Conservation (phyloP, 2,888 invertebrate species). For the Drosophila limbata region DNA sequence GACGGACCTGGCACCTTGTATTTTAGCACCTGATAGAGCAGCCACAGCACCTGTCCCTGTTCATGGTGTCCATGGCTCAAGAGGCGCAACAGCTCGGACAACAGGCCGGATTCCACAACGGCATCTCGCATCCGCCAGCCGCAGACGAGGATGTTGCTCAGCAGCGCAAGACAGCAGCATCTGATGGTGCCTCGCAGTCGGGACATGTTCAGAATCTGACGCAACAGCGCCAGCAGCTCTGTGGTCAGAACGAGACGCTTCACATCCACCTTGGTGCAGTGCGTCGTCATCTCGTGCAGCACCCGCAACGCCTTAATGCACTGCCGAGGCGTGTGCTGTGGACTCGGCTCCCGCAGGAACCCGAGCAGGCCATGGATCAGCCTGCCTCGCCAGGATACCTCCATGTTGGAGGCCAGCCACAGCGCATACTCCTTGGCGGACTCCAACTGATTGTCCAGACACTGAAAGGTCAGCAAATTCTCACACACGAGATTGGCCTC, state of each 20-base stretch:
- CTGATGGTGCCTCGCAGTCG: slow-evolving; percentile 18
- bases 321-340: slow-evolving; percentile 36
- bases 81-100: slow-evolving; percentile 32
- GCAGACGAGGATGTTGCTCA: slow-evolving; percentile 52
- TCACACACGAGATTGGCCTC: slow-evolving; percentile 14
- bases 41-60: slow-evolving; percentile 45
- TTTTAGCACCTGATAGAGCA: slow-evolving; percentile 51
- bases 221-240: slow-evolving; percentile 27
- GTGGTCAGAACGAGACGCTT: slow-evolving; percentile 47
- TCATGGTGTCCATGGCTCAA: slow-evolving; percentile 15
- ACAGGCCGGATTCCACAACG: slow-evolving; percentile 42
- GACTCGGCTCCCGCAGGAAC: slow-evolving; percentile 8
- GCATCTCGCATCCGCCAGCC: slow-evolving; percentile 54
- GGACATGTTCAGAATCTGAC: neutral
- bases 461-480: slow-evolving; percentile 21
- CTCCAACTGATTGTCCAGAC: slow-evolving; percentile 42
- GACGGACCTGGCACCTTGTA: slow-evolving; percentile 50
- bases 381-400: slow-evolving; percentile 38
- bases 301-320: slow-evolving; percentile 52
- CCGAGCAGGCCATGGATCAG: slow-evolving; percentile 25
- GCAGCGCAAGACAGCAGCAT: slow-evolving; percentile 27
- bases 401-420: slow-evolving; percentile 44
- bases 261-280: slow-evolving; percentile 53
- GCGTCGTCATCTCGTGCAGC: slow-evolving; percentile 51
- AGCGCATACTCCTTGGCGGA: slow-evolving; percentile 39